These are phyloP conservation scores for Rhea pennata DNA, from an alignment of 2,113 vertebrate species.

Conservation along the genomic window DNA sequence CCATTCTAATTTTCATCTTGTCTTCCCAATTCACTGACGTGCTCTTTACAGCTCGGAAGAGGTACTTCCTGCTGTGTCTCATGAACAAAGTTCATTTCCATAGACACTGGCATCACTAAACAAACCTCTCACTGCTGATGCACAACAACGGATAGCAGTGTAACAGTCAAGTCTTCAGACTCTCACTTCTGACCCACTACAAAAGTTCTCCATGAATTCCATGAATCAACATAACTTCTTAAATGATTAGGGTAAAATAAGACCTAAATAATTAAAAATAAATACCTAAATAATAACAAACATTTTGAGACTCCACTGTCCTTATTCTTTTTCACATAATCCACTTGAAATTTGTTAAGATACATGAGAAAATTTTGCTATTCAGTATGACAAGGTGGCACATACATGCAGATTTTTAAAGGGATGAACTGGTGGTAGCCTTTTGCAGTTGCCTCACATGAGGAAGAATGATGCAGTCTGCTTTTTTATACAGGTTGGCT, in stretches of 20 bases:
- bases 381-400: not conserved
- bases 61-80: not conserved
- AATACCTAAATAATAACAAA: not conserved
- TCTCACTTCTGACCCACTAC: not conserved
- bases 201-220: not conserved
- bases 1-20: not conserved
- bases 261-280: not conserved
- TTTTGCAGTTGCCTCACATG: not conserved
- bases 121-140: not conserved
- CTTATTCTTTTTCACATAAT: not conserved
- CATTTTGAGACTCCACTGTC: not conserved
- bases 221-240: not conserved
- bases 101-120: not conserved
- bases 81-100: not conserved
- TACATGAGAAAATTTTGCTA: rapidly evolving
- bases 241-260: not conserved
- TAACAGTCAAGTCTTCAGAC: not conserved
- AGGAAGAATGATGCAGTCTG: not conserved
- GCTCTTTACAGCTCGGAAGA: not conserved
- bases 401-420: not conserved
- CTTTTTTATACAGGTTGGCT: no score
- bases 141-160: not conserved
- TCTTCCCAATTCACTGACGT: not conserved
- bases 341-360: not conserved
- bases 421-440: not conserved